Conservation (phyloP, 1,140 invertebrate species). For the Ganaspis sp. region DNA sequence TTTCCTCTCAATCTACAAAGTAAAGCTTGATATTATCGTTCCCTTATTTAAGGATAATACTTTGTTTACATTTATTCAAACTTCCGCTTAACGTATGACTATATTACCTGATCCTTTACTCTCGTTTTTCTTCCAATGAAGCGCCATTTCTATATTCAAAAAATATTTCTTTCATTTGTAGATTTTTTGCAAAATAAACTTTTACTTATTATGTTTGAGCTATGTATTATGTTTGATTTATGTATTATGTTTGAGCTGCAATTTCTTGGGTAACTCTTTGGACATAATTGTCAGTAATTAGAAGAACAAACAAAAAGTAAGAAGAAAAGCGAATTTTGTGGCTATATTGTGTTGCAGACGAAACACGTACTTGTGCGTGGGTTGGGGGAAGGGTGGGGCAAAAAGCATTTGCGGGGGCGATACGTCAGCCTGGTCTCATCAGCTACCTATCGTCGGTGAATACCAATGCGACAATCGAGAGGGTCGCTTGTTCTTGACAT, state of each 20-base stretch:
- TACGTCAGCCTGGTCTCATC: constrained; percentile 69
- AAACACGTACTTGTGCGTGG: constrained; percentile 54
- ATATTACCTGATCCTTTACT: too few species aligned
- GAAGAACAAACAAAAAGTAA: background rate
- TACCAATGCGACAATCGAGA: constrained; percentile 63
- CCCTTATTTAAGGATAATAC: background rate
- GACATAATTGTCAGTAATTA: background rate
- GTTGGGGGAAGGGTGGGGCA: constrained; percentile 41
- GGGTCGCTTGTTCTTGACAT: constrained; percentile 18
- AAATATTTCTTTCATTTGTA: too few species aligned
- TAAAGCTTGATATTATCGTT: background rate
- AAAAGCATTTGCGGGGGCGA: constrained; percentile 52
- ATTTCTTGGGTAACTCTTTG: background rate
- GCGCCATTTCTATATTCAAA: too few species aligned
- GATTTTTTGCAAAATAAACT: too few species aligned
- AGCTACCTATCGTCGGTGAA: constrained; percentile 67
- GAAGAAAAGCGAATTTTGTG: background rate
- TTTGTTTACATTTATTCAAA: constrained; percentile 26
- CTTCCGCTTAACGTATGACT: too few species aligned
- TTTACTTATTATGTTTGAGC: too few species aligned
- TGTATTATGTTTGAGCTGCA: too few species aligned
- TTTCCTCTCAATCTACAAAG: background rate
- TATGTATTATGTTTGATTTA: too few species aligned
- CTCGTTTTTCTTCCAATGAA: too few species aligned
- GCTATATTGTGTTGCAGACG: constrained; percentile 51